Percentiles rank a stretch among this genome's conserved stretches.
phyloP scores from a whole-genome alignment of 2,113 vertebrate species.

The Ginglymostoma cirratum region DNA sequence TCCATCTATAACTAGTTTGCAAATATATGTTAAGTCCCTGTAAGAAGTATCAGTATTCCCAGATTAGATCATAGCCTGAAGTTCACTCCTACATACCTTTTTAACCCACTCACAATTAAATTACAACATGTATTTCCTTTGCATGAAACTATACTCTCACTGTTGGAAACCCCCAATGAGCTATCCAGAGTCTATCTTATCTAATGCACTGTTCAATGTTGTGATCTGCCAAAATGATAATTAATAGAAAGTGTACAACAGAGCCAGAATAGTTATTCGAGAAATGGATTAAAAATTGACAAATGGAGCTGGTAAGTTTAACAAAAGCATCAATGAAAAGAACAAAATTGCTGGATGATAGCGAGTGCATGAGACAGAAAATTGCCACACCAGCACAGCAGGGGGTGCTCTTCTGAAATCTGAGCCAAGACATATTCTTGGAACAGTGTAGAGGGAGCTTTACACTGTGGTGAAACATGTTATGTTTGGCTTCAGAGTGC shows the following conservation, averaged over 20 bases:
- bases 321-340: not conserved
- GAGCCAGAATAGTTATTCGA: not conserved
- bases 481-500: not conserved
- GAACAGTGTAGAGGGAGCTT: not conserved
- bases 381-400: conserved; percentile 10
- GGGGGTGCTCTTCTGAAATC: not conserved
- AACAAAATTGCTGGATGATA: not conserved
- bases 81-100: not conserved
- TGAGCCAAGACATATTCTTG: not conserved
- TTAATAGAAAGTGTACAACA: not conserved
- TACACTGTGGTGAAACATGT: not conserved
- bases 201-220: not conserved
- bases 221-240: not conserved
- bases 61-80: not conserved
- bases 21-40: not conserved
- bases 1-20: not conserved
- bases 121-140: not conserved
- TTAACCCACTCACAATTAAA: not conserved
- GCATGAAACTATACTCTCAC: not conserved
- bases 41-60: not conserved
- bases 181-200: not conserved
- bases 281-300: not conserved
- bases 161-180: not conserved
- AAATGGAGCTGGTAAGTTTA: not conserved
- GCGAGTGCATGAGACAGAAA: not conserved